phyloP scores from a whole-genome alignment of 2,888 invertebrate genomes.

The Calliopum simillimum region DNA sequence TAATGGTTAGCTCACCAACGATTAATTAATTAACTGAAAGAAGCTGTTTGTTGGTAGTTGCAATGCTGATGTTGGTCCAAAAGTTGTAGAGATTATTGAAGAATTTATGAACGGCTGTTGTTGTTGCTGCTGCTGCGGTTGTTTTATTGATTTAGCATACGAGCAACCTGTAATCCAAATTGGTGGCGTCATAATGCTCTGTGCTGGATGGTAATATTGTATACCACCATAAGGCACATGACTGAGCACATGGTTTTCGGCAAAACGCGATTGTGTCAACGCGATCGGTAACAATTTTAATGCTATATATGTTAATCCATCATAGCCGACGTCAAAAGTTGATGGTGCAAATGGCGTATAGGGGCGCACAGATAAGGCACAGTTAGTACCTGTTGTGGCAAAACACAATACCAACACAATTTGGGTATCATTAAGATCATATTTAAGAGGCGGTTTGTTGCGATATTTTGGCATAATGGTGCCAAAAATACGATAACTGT shows the following conservation, averaged over 20 bases:
- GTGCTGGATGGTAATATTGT: slow-evolving; percentile 48
- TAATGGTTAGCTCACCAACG: no score
- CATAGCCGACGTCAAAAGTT: slow-evolving; percentile 47
- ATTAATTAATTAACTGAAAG: neutral
- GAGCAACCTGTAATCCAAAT: slow-evolving; percentile 49
- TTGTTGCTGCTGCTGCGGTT: slow-evolving; percentile 35
- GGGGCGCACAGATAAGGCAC: slow-evolving; percentile 41
- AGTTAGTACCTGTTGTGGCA: slow-evolving; percentile 48
- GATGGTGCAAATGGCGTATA: slow-evolving; percentile 44
- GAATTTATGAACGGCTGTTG: neutral
- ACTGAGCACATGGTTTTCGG: slow-evolving; percentile 45
- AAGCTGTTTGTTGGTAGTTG: neutral
- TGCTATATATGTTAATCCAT: slow-evolving; percentile 48
- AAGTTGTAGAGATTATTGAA: neutral
- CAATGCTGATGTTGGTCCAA: neutral
- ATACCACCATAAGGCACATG: slow-evolving; percentile 48
- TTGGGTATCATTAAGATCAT: slow-evolving; percentile 54
- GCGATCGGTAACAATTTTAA: slow-evolving; percentile 52
- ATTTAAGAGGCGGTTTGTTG: slow-evolving; percentile 51
- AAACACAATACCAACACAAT: slow-evolving; percentile 55
- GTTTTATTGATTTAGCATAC: slow-evolving; percentile 48
- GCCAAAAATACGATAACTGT: slow-evolving; percentile 50
- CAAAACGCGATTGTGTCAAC: slow-evolving; percentile 52
- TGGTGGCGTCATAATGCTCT: slow-evolving; percentile 48
- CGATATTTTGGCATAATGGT: slow-evolving; percentile 56